Percentiles rank a stretch among this genome's conserved stretches.
Evolutionary conservation across 2,113 vertebrate genomes (phyloP).

Genomic region (Paratilapia polleni): DNA sequence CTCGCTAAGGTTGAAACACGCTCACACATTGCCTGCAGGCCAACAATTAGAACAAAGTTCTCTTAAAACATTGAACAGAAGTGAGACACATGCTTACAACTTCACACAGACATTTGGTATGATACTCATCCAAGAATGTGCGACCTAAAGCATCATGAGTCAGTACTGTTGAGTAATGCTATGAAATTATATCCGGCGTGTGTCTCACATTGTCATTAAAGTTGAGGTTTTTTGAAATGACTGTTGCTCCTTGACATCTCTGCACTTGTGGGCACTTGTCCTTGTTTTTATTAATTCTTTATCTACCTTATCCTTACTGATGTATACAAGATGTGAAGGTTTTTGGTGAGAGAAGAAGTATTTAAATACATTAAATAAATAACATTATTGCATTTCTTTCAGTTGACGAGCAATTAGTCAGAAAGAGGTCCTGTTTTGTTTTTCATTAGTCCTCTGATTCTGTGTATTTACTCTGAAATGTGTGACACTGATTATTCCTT

Average conservation of each 20-base stretch:
- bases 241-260: not conserved
- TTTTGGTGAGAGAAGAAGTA: slow-evolving; percentile 68
- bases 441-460: slow-evolving; percentile 33
- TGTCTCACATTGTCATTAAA: slow-evolving; percentile 48
- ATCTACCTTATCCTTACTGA: not conserved
- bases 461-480: slow-evolving; percentile 24
- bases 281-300: slow-evolving; percentile 13
- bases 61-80: slow-evolving; percentile 32
- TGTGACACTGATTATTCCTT: not conserved
- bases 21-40: slow-evolving; percentile 39
- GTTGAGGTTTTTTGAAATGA: slow-evolving; percentile 36
- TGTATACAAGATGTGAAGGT: slow-evolving; percentile 58
- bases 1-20: slow-evolving; percentile 58
- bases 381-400: slow-evolving; percentile 84
- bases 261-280: not conserved
- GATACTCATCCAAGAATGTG: slow-evolving; percentile 16
- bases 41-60: slow-evolving; percentile 49
- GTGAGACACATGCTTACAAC: slow-evolving; percentile 34
- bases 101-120: slow-evolving; percentile 37
- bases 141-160: slow-evolving; percentile 43
- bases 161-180: slow-evolving; percentile 30
- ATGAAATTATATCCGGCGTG: not conserved
- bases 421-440: not conserved
- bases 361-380: slow-evolving; percentile 82
- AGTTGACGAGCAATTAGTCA: slow-evolving; percentile 78